Conservation (phyloP, 2,797 vertebrate species). For the Babyrousa celebensis region DNA sequence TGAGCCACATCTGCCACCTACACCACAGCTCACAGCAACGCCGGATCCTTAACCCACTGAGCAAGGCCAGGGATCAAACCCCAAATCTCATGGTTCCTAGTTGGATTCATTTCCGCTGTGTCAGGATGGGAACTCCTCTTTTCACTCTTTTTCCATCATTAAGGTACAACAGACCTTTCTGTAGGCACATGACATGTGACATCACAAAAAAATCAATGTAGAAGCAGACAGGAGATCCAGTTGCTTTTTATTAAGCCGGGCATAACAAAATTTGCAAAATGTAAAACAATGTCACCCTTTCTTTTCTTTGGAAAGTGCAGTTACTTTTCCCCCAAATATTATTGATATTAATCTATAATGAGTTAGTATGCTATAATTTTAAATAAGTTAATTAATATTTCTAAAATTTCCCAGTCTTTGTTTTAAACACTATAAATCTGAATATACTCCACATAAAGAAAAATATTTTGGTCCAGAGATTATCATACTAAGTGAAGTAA, state of each 20-base stretch:
- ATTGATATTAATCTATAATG: background rate
- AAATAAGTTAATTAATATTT: background rate
- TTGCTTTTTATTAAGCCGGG: background rate
- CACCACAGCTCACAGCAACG: too few relatives aligned
- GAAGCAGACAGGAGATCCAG: background rate
- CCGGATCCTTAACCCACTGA: too few relatives aligned
- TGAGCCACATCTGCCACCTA: too few relatives aligned
- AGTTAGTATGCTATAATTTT: background rate
- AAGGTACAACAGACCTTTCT: background rate
- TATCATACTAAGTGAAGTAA: too few relatives aligned
- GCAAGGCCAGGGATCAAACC: too few relatives aligned
- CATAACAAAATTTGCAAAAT: background rate
- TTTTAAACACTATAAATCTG: background rate
- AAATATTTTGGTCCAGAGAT: background rate
- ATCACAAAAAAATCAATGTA: background rate
- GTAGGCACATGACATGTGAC: rapidly evolving
- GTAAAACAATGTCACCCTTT: background rate
- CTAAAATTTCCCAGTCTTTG: background rate
- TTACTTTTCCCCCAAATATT: background rate
- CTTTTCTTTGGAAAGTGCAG: background rate
- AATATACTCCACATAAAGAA: background rate
- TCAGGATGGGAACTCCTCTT: too few relatives aligned
- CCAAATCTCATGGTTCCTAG: too few relatives aligned
- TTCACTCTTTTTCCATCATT: background rate
- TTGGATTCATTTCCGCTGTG: too few relatives aligned